Base-by-base conservation (phyloP, 2,797 vertebrate genomes). In the Falco peregrinus region DNA sequence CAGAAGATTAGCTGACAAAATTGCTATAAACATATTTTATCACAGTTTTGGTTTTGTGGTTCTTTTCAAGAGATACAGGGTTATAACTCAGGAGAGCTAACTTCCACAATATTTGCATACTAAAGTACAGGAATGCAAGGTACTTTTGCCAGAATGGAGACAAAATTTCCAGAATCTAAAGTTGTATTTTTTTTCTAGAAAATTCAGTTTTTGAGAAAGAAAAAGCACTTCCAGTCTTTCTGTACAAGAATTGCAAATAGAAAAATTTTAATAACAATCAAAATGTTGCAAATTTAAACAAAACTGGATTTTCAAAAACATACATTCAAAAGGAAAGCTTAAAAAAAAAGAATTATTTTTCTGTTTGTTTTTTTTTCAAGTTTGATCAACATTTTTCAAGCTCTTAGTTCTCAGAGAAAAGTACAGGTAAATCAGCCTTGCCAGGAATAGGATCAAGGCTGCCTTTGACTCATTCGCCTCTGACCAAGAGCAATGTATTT, bases 271-370 rank as follows among this genome's bases (percentile, higher is more conserved):
- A 43, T 11, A 79, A 45, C 16, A 79, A 47, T 10, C 10, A 25
- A 45, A 88, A 59, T 15, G 1, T 45, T n/a, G 5, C 3, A 75
- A n/a, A 48, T 68, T 37, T 25, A 76, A 90, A 48, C 15, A 61
- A 69, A 80, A 59, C 2, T 22, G 8, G 2, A 37, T 65, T 91
- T 89, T 80, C 13, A 87, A 68, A 89, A 79, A 10, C 3, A 41
- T 26, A 8, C 0, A 7, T 59, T 73, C 6, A 69, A 79, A 59
- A 64, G 12, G 3, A 80, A 70, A 68, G 3, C 10, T 67, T 59
- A 8, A 35, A 64, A 39, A 35, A 17, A 2, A 0, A 2, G 10
- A 3, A 28, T 18, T 1, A 2, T 10, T 59, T 28, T 28, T 17
- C 13, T 25, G 41, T 35, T 35, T 35, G 35, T 35, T 35, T 15